Evolutionary conservation across 1,140 invertebrate genomes (phyloP).

Genomic region (Leptoteleia sp.): DNA sequence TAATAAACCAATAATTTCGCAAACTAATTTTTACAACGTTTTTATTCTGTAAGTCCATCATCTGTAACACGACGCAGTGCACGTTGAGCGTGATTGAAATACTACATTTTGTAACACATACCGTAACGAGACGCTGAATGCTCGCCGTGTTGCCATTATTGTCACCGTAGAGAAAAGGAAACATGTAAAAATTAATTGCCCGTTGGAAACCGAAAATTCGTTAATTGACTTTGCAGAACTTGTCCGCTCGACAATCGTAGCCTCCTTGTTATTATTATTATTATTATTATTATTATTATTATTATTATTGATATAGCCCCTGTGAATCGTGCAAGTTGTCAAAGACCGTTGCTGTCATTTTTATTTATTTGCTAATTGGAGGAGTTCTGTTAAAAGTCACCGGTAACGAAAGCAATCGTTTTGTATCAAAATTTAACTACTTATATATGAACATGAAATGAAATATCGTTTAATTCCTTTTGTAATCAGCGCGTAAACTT

Average conservation of each 20-base stretch:
- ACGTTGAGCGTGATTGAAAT: constrained; percentile 52
- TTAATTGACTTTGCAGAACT: constrained; percentile 10
- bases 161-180: constrained; percentile 40
- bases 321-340: no score
- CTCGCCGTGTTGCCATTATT: constrained; percentile 45
- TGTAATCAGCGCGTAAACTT: constrained; percentile 58
- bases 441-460: constrained; percentile 17
- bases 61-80: constrained; percentile 45
- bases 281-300: no score
- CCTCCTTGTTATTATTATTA: no score
- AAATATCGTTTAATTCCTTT: constrained; percentile 50
- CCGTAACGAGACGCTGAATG: constrained; percentile 39
- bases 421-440: constrained; percentile 51
- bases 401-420: constrained; percentile 23
- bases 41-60: constrained; percentile 51
- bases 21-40: constrained; percentile 58
- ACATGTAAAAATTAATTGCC: constrained; percentile 35
- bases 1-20: constrained; percentile 64
- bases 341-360: no score
- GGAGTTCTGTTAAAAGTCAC: constrained; percentile 39
- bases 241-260: no score
- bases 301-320: no score
- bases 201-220: constrained; percentile 7
- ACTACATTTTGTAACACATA: constrained; percentile 51
- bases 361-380: no score